Base-by-base conservation (phyloP, 2,888 invertebrate species). In the Cybosia mesomella region DNA sequence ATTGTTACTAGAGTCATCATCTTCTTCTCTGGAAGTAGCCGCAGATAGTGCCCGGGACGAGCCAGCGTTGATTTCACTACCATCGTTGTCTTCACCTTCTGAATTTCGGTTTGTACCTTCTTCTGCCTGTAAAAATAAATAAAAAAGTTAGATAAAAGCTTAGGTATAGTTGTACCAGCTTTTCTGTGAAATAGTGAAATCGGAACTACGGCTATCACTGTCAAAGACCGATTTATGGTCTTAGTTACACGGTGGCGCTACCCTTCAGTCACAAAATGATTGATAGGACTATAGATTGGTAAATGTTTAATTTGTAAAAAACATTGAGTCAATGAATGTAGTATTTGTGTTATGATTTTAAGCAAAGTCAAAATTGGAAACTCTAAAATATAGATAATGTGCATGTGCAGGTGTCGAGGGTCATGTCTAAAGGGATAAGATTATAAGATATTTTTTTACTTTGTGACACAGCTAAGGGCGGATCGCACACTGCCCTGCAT, bases 1-100 rank as follows among this genome's bases (percentile, higher is more conserved):
- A 80, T 96, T 96, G 86, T 96, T 96, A 85, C 96, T 96, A 77
- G 96, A 96, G 87, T 96, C 96, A 77, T 97, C 97, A 78, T 97
- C 96, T 59, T 97, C 97, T 83, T 97, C 97, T 74, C 96, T 96
- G 65, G 97, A 97, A 28, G 96, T 96, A 68, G 96, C 96, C 77
- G 96, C 95, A 21, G 96, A 96, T 24, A 96, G 94, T 8, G 92
- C 91, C 72, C 94, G 85, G 2, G 95, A 94, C 1, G 94, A 93
- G 0, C 91, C 91, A 15, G 92, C 90, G 77, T 93, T 92, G 81
- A 85, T 71, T 69, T 94, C 94, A 67, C 93, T 93, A 24, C 90
- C 92, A 76, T 93, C 92, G 79, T 93, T 92, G 79, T 94, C 93
- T 82, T 95, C 94, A 0, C 90, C 92, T 64, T 94, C 94, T 34